Evolutionary conservation across 1,140 invertebrate species (phyloP), one percentile per base, ranked within the genome.

Genomic region (Triops longicaudatus): DNA sequence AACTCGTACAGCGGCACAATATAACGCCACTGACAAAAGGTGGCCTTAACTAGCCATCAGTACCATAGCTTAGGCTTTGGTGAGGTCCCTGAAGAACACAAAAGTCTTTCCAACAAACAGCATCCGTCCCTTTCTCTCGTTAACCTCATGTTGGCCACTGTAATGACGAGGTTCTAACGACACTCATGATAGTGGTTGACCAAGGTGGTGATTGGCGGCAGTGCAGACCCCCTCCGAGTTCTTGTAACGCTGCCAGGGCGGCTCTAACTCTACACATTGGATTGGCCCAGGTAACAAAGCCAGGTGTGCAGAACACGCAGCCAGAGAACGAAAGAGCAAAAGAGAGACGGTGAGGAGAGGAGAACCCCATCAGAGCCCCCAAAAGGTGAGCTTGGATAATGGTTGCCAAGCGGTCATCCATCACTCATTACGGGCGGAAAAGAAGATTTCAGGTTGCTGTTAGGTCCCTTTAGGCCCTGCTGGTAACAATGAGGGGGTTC

Each of bases 91-190:
- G 50, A 63, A 63, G 10, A 63, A 22, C 50, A 63, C 50, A 63
- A 63, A 63, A 63, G 50, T 63, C 50, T 63, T 37, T 63, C 50
- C 50, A 63, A 63, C 50, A 63, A 63, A 63, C 50, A 63, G 50
- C 50, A 63, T 63, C 50, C 50, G 50, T 63, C 22, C 50, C 7
- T 22, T 63, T 63, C 50, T 63, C 50, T 63, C 50, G 17, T 63
- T 63, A 63, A 63, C 50, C 50, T 63, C 50, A 63, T 63, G 50
- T 63, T 63, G 50, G 50, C 50, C 50, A 63, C 50, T 63, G 50
- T 63, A 63, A 63, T 63, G 50, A 63, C 50, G 50, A 63, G 50
- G 50, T 63, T 63, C 50, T 63, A 63, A 63, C 50, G 50, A 63
- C 50, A 22, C 50, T 63, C 50, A 63, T 17, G 50, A 63, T 63